These are phyloP conservation scores for Junonia oenone DNA, from an alignment of 2,888 invertebrate genomes.

Conservation along the genomic window DNA sequence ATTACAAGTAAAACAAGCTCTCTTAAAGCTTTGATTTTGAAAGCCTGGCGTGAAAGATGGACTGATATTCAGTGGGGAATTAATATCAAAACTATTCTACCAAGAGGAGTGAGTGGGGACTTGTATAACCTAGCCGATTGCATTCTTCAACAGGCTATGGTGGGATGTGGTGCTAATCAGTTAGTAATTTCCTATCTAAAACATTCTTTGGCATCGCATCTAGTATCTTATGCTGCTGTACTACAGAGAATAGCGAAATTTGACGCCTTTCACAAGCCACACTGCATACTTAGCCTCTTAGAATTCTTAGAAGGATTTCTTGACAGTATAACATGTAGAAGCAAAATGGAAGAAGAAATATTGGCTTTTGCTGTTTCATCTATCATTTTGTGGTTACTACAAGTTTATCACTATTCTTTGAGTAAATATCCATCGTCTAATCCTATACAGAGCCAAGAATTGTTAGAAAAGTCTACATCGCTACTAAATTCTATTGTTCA, in stretches of 20 bases:
- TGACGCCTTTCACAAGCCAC: slow-evolving; percentile 91
- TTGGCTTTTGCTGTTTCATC: slow-evolving; percentile 91
- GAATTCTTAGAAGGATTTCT: slow-evolving; percentile 89
- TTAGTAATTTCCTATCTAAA: slow-evolving; percentile 94
- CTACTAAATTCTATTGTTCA: slow-evolving; percentile 84
- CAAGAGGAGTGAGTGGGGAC: slow-evolving; percentile 94
- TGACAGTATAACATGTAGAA: slow-evolving; percentile 83
- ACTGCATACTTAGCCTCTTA: slow-evolving; percentile 91
- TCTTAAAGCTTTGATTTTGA: slow-evolving; percentile 87
- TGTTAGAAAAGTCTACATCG: slow-evolving; percentile 84
- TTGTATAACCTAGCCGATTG: slow-evolving; percentile 96
- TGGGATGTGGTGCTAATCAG: slow-evolving; percentile 95
- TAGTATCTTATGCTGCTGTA: slow-evolving; percentile 95
- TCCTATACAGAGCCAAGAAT: slow-evolving; percentile 76
- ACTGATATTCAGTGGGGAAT: slow-evolving; percentile 97
- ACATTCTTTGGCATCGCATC: slow-evolving; percentile 93
- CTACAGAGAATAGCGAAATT: slow-evolving; percentile 93
- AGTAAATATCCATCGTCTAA: slow-evolving; percentile 69
- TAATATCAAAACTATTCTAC: slow-evolving; percentile 94
- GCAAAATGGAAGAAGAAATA: slow-evolving; percentile 92
- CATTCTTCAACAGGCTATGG: slow-evolving; percentile 94
- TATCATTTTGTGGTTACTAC: slow-evolving; percentile 89
- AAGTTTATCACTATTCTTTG: slow-evolving; percentile 82
- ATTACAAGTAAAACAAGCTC: slow-evolving; percentile 91
- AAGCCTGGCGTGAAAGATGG: slow-evolving; percentile 98